phyloP scores from a whole-genome alignment of 2,113 vertebrate species.

The Dromiciops gliroides region DNA sequence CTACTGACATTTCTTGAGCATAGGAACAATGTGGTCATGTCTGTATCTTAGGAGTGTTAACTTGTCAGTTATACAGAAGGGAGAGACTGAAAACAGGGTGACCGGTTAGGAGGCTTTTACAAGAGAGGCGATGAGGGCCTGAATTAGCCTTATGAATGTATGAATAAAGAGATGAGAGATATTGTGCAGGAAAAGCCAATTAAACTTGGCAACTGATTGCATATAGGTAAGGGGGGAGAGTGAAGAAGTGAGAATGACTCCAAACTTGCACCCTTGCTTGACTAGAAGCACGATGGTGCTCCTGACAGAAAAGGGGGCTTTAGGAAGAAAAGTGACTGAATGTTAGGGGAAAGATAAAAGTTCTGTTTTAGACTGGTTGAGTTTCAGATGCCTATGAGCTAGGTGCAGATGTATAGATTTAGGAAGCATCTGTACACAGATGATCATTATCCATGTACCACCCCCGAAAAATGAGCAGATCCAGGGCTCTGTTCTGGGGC shows the following conservation, averaged over 20 bases:
- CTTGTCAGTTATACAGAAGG: neutral
- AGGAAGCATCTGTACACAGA: too few species aligned
- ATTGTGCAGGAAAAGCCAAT: neutral
- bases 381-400: too few species aligned
- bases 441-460: too few species aligned
- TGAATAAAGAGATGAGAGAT: neutral
- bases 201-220: neutral
- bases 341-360: neutral
- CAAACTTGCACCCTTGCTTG: neutral
- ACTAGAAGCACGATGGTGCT: neutral
- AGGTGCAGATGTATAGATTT: too few species aligned
- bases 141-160: neutral
- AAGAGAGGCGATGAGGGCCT: neutral
- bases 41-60: neutral
- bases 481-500: neutral
- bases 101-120: neutral
- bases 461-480: too few species aligned
- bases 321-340: neutral
- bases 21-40: neutral
- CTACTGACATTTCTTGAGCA: neutral
- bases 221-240: neutral
- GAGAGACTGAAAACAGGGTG: neutral
- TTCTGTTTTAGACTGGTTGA: neutral
- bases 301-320: neutral
- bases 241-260: neutral